Percentiles rank a stretch among this genome's conserved stretches.
phyloP scores from a whole-genome alignment of 2,113 vertebrate species.

The Lepus europaeus region DNA sequence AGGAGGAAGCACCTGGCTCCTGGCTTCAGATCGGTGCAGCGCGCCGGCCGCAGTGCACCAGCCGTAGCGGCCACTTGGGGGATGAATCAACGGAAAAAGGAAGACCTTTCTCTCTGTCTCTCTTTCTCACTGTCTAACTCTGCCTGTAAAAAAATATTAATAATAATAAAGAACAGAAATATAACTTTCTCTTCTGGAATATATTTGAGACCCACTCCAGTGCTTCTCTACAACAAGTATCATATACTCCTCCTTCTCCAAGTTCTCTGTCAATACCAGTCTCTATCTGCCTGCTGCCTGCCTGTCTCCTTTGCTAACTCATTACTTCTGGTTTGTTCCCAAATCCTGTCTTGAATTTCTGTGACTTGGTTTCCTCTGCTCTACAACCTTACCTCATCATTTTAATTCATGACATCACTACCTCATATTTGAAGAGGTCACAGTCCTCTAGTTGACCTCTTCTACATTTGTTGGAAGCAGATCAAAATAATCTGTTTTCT shows the following conservation, averaged over 20 bases:
- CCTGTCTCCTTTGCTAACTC: neutral
- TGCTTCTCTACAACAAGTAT: neutral
- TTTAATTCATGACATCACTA: neutral
- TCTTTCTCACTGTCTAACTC: too few relatives aligned
- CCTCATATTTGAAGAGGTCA: neutral
- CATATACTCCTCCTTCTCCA: neutral
- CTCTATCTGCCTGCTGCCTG: neutral
- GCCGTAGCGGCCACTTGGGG: too few relatives aligned
- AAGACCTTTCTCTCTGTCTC: too few relatives aligned
- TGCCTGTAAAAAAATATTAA: too few relatives aligned
- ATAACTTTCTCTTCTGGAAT: neutral
- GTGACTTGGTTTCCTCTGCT: neutral
- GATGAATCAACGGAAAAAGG: too few relatives aligned
- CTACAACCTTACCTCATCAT: neutral
- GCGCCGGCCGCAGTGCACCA: too few relatives aligned
- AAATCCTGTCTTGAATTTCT: conserved; percentile 5
- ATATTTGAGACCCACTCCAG: neutral
- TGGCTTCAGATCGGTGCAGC: too few relatives aligned
- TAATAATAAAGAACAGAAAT: neutral
- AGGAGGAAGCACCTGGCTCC: too few relatives aligned
- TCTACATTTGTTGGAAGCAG: neutral
- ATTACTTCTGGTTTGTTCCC: conserved; percentile 20
- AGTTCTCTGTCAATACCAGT: neutral
- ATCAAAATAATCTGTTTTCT: conserved; percentile 41
- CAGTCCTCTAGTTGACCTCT: neutral